Evolutionary conservation across 2,797 vertebrate species (phyloP), one percentile per base, ranked within the genome.

Genomic region (Moxostoma hubbsi): DNA sequence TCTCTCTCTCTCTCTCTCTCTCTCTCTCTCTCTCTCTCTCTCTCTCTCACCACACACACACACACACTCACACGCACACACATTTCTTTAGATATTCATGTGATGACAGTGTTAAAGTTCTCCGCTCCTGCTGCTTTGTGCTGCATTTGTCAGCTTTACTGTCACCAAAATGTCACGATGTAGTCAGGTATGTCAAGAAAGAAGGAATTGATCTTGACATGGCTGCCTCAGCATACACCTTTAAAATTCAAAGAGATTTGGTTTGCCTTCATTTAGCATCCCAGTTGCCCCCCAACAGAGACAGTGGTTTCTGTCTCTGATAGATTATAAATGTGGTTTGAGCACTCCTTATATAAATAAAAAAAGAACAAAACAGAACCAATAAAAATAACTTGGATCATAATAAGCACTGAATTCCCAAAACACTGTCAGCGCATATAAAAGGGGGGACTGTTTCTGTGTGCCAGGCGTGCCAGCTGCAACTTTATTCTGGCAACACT

Each of bases 401-500:
- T 51, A 50, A 77, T 49, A 68, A 61, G 1, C 54, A 43, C 63
- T 18, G 16, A 76, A 76, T 61, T 69, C 72, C 43, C 43, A 82
- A 71, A 81, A 76, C 81, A 78, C 77, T 80, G 79, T 82, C 64
- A 84, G 75, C 63, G 79, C 61, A 73, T 84, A 86, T 86, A 82
- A 86, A 79, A 74, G 58, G 61, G 75, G 76, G 55, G 84, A 82
- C 65, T 79, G 75, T 74, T 79, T 88, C 82, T 74, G 79, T 84
- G 81, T 76, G 79, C 67, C 73, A 76, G 80, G 81, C 9, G 67
- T 83, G 75, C 83, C 83, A 81, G 83, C 82, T 84, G 81, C 85
- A 87, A 86, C 85, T 87, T 87, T 76, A 71, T 85, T 86, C 76
- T 50, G 53, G 73, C 73, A 70, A 69, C 73, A 62, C 58, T 81